These are phyloP conservation scores for Merluccius polli DNA, from an alignment of 2,797 vertebrate genomes.

Conservation along the genomic window DNA sequence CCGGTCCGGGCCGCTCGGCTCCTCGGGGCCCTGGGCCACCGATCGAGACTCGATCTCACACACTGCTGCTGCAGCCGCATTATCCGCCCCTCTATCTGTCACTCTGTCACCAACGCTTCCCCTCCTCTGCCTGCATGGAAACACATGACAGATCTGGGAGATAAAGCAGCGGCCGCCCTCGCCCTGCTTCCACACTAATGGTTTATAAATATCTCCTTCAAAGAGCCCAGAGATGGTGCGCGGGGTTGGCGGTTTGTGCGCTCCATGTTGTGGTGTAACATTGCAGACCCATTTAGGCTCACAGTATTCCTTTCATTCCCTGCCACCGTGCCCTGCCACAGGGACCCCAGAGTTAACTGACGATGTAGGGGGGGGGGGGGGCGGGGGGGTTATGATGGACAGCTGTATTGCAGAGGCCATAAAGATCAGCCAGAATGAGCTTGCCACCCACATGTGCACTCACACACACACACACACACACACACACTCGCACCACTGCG, in stretches of 20 bases:
- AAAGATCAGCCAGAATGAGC: not conserved
- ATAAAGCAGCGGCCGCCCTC: constrained; percentile 57
- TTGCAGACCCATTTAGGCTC: constrained; percentile 62
- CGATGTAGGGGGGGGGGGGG: constrained; percentile 9
- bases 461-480: not conserved
- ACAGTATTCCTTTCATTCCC: constrained; percentile 57
- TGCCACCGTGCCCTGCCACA: constrained; percentile 34
- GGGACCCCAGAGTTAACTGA: constrained; percentile 33
- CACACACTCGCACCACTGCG: not conserved
- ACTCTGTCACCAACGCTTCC: constrained; percentile 47
- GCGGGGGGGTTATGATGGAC: constrained; percentile 53
- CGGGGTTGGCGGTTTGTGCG: constrained; percentile 46
- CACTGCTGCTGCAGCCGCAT: constrained; percentile 9
- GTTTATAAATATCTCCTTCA: constrained; percentile 74
- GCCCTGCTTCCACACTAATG: constrained; percentile 58
- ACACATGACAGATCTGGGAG: constrained; percentile 64
- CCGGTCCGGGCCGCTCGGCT: not conserved
- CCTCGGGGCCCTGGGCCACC: not conserved
- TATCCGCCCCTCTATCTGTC: constrained; percentile 41
- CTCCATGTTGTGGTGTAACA: constrained; percentile 52
- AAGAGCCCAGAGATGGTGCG: constrained; percentile 50
- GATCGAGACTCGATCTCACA: not conserved
- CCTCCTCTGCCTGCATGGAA: constrained; percentile 35
- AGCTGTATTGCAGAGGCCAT: constrained; percentile 35
- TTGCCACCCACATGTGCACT: not conserved